Percentiles rank a stretch among this genome's conserved stretches.
phyloP scores from a whole-genome alignment of 2,888 invertebrate genomes.

The Trissolcus brochymenae region DNA sequence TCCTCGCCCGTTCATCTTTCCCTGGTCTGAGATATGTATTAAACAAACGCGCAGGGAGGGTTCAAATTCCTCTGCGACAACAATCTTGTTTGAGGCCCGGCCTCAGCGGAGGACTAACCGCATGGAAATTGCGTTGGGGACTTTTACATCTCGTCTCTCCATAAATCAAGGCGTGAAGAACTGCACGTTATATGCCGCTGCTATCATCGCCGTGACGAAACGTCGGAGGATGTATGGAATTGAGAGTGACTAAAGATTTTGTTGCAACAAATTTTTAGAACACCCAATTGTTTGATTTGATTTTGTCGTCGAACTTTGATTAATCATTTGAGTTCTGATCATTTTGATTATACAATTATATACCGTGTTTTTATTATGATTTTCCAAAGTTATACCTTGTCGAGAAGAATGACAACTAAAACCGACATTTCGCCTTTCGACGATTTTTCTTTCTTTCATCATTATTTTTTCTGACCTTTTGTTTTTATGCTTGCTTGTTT shows the following conservation, averaged over 20 bases:
- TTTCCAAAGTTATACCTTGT: slow-evolving; percentile 4
- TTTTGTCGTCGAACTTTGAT: slow-evolving; percentile 11
- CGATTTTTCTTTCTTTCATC: slow-evolving; percentile 40
- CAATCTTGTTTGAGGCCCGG: slow-evolving; percentile 57
- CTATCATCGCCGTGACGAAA: slow-evolving; percentile 61
- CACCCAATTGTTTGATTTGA: slow-evolving; percentile 13
- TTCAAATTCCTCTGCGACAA: slow-evolving; percentile 46
- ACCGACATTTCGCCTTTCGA: slow-evolving; percentile 55
- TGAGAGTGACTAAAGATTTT: slow-evolving; percentile 57
- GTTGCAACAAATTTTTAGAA: slow-evolving; percentile 30
- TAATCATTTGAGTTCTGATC: neutral
- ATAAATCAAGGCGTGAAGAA: slow-evolving; percentile 58
- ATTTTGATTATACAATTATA: neutral
- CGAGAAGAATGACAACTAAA: slow-evolving; percentile 19
- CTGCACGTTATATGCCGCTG: slow-evolving; percentile 59
- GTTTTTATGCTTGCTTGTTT: slow-evolving; percentile 1
- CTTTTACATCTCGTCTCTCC: slow-evolving; percentile 62
- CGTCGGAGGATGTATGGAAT: slow-evolving; percentile 62
- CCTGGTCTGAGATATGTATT: slow-evolving; percentile 53
- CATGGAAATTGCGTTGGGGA: slow-evolving; percentile 68
- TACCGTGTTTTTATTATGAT: neutral
- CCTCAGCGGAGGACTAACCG: slow-evolving; percentile 67
- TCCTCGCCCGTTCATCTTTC: slow-evolving; percentile 27
- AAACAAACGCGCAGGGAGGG: slow-evolving; percentile 59
- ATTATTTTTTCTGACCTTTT: slow-evolving; percentile 1